A percentile compares a stretch with the other conserved stretches of the same genome.
Conservation (phyloP, 2,888 invertebrate species). For the Hydriomena furcata region DNA sequence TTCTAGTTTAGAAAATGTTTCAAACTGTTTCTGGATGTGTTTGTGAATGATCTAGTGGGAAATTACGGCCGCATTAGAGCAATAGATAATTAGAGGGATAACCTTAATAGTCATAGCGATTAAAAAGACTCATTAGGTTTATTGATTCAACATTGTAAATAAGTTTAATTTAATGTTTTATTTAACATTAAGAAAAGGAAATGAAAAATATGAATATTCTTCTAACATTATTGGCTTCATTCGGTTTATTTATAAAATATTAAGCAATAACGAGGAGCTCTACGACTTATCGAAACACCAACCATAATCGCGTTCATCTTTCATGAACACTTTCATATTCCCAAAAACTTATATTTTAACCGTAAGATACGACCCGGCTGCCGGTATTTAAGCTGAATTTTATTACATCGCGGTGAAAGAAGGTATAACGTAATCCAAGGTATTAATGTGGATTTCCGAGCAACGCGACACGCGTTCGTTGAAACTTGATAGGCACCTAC, state of each 20-base stretch:
- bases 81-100: no score
- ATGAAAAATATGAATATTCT: no score
- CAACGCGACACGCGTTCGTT: constrained; percentile 53
- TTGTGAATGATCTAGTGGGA: no score
- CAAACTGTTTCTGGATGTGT: no score
- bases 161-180: no score
- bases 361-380: constrained; percentile 47
- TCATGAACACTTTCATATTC: constrained; percentile 45
- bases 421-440: constrained; percentile 77
- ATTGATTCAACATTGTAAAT: no score
- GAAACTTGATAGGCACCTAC: constrained; percentile 45
- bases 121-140: no score
- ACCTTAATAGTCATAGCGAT: no score
- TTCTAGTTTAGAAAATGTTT: no score
- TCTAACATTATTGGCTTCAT: no score
- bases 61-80: no score
- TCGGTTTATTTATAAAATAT: background rate
- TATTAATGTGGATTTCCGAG: constrained; percentile 67
- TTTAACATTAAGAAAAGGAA: no score
- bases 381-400: constrained; percentile 79
- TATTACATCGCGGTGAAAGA: constrained; percentile 79
- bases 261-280: constrained; percentile 3
- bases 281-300: constrained; percentile 29
- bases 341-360: constrained; percentile 50
- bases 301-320: constrained; percentile 40